Evolutionary conservation across 1,140 invertebrate species (phyloP).

Genomic region (Drosophila sp.): DNA sequence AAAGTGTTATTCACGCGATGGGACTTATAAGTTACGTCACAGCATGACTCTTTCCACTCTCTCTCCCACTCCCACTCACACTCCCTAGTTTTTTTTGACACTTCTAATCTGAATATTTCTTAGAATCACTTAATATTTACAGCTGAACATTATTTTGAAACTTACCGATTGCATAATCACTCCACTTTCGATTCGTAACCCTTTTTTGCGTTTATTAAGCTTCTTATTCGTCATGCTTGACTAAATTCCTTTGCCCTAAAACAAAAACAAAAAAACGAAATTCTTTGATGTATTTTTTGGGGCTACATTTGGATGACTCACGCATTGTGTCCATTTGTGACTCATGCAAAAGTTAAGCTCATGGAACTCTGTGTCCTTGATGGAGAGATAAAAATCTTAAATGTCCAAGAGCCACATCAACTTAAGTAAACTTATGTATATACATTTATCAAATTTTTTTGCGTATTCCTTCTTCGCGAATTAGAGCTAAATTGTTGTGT

Average conservation of each 20-base stretch:
- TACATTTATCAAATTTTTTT: neutral
- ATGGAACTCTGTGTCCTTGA: neutral
- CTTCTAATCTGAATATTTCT: slow-evolving; percentile 1
- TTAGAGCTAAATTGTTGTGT: neutral
- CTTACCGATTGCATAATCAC: slow-evolving; percentile 2
- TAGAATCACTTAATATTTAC: neutral
- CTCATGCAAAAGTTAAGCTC: neutral
- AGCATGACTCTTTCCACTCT: no score
- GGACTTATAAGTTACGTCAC: no score
- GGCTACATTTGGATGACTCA: neutral
- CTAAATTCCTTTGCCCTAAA: neutral
- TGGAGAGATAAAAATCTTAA: slow-evolving; percentile 3
- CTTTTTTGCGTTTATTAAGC: neutral
- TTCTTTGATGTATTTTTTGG: neutral
- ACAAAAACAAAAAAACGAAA: neutral
- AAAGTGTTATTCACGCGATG: no score
- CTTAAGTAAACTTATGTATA: neutral
- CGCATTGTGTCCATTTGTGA: neutral
- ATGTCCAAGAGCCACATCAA: neutral
- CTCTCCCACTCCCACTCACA: no score
- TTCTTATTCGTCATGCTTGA: slow-evolving; percentile 5
- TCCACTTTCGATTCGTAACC: neutral
- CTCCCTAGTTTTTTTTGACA: neutral
- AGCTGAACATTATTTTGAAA: neutral
- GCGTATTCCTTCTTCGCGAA: neutral